Conservation (phyloP, 2,797 vertebrate species). For the Natrix natrix region DNA sequence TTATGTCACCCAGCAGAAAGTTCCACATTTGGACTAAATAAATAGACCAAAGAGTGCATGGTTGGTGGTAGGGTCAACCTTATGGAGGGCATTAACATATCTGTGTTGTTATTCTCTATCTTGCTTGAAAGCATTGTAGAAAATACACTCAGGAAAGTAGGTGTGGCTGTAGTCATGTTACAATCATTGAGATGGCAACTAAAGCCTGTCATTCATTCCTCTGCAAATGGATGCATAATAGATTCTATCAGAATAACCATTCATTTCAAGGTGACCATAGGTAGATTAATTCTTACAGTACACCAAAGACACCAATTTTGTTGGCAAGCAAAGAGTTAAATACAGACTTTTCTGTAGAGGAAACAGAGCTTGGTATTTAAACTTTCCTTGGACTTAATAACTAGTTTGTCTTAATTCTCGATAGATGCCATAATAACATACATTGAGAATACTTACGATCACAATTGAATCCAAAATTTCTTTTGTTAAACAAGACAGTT, state of each 20-base stretch:
- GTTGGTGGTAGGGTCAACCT: slow-evolving; percentile 56
- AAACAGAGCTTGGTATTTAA: background rate
- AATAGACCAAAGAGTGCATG: slow-evolving; percentile 50
- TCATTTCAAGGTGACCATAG: slow-evolving; percentile 40
- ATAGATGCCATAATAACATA: background rate
- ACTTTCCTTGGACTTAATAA: background rate
- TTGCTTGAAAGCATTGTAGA: slow-evolving; percentile 57
- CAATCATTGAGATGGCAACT: slow-evolving; percentile 55
- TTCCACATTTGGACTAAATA: slow-evolving; percentile 51
- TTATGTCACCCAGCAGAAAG: slow-evolving; percentile 51
- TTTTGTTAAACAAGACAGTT: too few species aligned
- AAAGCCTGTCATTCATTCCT: slow-evolving; percentile 60
- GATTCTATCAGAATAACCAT: slow-evolving; percentile 53
- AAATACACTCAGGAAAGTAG: slow-evolving; percentile 57
- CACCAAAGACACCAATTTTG: slow-evolving; percentile 16
- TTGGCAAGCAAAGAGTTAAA: background rate
- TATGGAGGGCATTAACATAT: slow-evolving; percentile 54
- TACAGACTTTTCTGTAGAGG: background rate
- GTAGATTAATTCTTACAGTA: background rate
- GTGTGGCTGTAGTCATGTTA: slow-evolving; percentile 39
- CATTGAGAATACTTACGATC: too few species aligned
- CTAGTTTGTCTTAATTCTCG: background rate
- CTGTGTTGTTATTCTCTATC: slow-evolving; percentile 52
- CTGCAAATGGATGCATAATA: slow-evolving; percentile 49
- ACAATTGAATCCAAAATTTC: too few species aligned